Evolutionary conservation across 2,888 invertebrate genomes (phyloP).

Genomic region (Phengaris alcon): DNA sequence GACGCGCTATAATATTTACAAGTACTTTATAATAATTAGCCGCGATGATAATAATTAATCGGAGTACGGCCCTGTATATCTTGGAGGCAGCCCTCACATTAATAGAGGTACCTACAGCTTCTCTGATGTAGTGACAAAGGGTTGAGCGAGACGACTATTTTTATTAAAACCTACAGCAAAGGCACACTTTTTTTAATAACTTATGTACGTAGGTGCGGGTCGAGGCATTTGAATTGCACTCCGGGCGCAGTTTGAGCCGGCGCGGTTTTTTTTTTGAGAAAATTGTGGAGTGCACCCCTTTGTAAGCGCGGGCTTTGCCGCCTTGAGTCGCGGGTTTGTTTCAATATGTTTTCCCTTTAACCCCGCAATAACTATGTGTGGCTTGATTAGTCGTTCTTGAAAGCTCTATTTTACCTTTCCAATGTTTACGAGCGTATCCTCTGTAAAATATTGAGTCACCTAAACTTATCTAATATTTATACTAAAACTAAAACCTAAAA

Average conservation of each 20-base stretch:
- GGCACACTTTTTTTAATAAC: slow-evolving; percentile 78
- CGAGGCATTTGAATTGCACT: slow-evolving; percentile 56
- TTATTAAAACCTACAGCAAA: slow-evolving; percentile 76
- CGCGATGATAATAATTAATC: slow-evolving; percentile 44
- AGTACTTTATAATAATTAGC: slow-evolving; percentile 29
- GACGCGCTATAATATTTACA: neutral
- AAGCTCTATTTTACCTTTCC: neutral
- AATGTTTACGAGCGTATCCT: neutral
- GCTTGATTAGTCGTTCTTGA: slow-evolving; percentile 16
- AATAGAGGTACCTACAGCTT: slow-evolving; percentile 63
- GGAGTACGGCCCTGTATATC: slow-evolving; percentile 63
- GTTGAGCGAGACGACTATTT: slow-evolving; percentile 74
- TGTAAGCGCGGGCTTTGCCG: slow-evolving; percentile 57
- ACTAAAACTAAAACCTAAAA: too few species aligned
- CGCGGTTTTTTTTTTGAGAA: slow-evolving; percentile 62
- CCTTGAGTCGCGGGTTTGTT: slow-evolving; percentile 56
- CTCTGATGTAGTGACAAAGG: slow-evolving; percentile 76
- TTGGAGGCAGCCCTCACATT: slow-evolving; percentile 66
- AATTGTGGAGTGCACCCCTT: slow-evolving; percentile 66
- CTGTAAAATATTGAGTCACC: too few species aligned
- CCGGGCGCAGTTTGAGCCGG: slow-evolving; percentile 54
- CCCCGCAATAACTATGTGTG: neutral
- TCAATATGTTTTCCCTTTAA: slow-evolving; percentile 44
- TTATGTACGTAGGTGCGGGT: slow-evolving; percentile 67
- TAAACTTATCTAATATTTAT: too few species aligned